These are phyloP conservation scores for Ispidina lecontei DNA, from an alignment of 2,797 vertebrate genomes.

Conservation along the genomic window DNA sequence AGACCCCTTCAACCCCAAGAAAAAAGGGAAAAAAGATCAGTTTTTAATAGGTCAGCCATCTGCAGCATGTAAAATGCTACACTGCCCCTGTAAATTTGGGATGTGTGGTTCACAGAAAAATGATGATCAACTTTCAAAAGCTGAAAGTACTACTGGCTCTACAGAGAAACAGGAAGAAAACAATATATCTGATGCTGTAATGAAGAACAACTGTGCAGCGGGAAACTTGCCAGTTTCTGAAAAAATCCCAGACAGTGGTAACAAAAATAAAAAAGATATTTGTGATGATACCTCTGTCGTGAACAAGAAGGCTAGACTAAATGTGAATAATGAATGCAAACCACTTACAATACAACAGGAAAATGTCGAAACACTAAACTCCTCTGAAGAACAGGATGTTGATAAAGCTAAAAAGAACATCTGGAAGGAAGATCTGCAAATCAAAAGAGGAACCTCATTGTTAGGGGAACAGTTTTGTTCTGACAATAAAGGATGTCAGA, in stretches of 20 bases:
- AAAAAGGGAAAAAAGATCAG: neutral
- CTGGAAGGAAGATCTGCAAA: neutral
- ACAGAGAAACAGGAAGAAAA: neutral
- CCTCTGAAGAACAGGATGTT: constrained; percentile 7
- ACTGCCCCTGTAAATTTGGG: neutral
- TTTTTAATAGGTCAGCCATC: constrained; percentile 21
- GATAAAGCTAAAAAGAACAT: neutral
- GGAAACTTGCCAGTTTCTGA: neutral
- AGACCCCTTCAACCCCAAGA: neutral
- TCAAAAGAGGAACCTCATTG: neutral
- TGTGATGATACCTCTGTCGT: neutral
- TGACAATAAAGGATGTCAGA: neutral
- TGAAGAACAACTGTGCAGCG: neutral
- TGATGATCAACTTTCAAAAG: neutral
- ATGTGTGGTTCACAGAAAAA: neutral
- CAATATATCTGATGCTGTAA: neutral
- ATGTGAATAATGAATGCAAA: neutral
- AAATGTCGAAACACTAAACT: neutral
- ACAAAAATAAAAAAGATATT: neutral
- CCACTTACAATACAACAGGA: neutral
- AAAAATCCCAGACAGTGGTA: neutral
- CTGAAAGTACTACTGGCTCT: neutral
- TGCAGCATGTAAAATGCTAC: neutral
- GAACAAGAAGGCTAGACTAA: neutral
- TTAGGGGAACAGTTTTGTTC: neutral